Conservation (phyloP, 2,888 invertebrate genomes). For the Ophion costatus region DNA sequence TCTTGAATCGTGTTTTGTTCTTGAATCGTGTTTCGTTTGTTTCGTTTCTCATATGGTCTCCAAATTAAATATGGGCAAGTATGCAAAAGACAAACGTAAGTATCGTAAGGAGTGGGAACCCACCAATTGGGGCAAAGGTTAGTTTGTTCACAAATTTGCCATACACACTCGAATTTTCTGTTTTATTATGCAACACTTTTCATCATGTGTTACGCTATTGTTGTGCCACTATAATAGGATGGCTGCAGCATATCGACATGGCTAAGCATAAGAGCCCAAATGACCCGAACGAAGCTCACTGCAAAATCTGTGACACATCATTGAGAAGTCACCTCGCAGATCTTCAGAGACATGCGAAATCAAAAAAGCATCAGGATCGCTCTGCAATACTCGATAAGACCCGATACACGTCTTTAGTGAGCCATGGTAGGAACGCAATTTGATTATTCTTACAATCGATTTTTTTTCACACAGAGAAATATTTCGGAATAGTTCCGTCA, state of each 20-base stretch:
- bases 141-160: conserved; percentile 5
- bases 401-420: neutral
- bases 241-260: conserved; percentile 31
- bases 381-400: conserved; percentile 17
- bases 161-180: conserved; percentile 1
- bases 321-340: conserved; percentile 35
- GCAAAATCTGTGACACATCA: conserved; percentile 19
- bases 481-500: too few species aligned
- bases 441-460: too few species aligned
- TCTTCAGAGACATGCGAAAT: conserved; percentile 15
- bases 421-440: neutral
- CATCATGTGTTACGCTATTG: neutral
- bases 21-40: too few species aligned
- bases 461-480: too few species aligned
- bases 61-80: conserved; percentile 7
- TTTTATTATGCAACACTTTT: conserved; percentile 4
- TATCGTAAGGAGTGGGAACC: conserved; percentile 38
- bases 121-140: conserved; percentile 27
- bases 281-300: conserved; percentile 27
- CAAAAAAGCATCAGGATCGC: conserved; percentile 23
- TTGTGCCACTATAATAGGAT: conserved; percentile 11
- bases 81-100: conserved; percentile 40
- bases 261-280: conserved; percentile 17
- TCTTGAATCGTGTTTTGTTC: too few species aligned
- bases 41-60: too few species aligned